Evolutionary conservation across 2,888 invertebrate species (phyloP), one percentile per base, ranked within the genome.

Genomic region (Stenolophus ochropezus): DNA sequence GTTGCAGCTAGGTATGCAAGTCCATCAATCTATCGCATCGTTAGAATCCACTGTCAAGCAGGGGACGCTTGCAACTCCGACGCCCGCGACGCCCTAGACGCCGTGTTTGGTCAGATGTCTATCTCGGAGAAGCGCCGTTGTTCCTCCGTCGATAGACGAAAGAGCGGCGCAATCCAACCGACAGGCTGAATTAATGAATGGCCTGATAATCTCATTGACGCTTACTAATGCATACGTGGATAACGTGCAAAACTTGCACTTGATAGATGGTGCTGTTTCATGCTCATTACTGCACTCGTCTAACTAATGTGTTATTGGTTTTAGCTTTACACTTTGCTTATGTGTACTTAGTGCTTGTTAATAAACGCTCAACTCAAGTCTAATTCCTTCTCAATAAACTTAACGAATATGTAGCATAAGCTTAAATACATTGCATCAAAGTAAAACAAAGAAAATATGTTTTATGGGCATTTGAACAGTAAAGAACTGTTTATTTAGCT

Each of bases 131-230:
- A 75, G 14, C n/a, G 4, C 25, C 4, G 25, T 14, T 4, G 23
- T 51, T 75, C 27, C 21, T n/a, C n/a, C 20, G 16, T 47, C 6
- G 18, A 18, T 25, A 81, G 81, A 75, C 47, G 65, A 75, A 74
- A 75, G 81, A 23, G 27, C 61, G 21, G 2, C 14, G 18, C 49
- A 23, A 49, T 73, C 42, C 71, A 18, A 47, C 23, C 49, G 75
- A 81, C 81, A 75, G 73, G 73, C 47, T 42, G 73, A 58, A 80
- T 81, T 81, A 81, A 81, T 81, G 81, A 81, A 61, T 74, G 75
- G 42, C 56, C 20, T 53, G 80, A 80, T 80, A 73, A 80, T 80
- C 80, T 73, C 80, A 80, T 71, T 73, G 56, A 73, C 73, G 56
- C 58, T 71, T 73, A 58, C 73, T 73, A 80, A 80, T 80, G 80